Evolutionary conservation across 2,113 vertebrate species (phyloP).

Genomic region (Herpailurus yagouaroundi): DNA sequence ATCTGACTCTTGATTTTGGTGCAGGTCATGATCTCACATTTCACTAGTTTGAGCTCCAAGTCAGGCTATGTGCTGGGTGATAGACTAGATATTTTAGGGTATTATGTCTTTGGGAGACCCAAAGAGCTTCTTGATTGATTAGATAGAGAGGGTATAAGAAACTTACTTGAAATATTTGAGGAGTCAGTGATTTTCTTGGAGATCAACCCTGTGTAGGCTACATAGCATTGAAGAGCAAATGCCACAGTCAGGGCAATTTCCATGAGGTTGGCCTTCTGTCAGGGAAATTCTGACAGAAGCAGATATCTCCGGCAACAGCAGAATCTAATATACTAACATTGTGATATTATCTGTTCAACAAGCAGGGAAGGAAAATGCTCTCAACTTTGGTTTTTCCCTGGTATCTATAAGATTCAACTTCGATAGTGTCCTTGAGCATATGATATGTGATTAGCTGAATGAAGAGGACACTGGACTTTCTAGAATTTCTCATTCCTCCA

Average conservation of each 20-base stretch:
- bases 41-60: too few relatives aligned
- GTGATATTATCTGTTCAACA: not conserved
- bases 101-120: not conserved
- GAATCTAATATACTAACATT: not conserved
- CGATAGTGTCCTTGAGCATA: not conserved
- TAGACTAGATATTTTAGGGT: not conserved
- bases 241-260: not conserved
- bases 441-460: not conserved
- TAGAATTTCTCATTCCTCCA: not conserved
- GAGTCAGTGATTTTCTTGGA: not conserved
- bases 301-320: not conserved
- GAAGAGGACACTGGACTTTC: not conserved
- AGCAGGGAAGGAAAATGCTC: not conserved
- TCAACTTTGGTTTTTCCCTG: not conserved
- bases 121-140: not conserved
- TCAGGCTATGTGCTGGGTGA: not conserved
- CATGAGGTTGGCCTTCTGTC: not conserved
- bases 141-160: not conserved
- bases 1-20: too few relatives aligned
- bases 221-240: not conserved
- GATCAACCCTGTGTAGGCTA: not conserved
- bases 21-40: too few relatives aligned
- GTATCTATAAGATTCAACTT: not conserved
- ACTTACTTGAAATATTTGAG: not conserved
- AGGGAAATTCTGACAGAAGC: not conserved